These are phyloP conservation scores for Ctenoplectra terminalis DNA, from an alignment of 1,140 invertebrate genomes.

Conservation along the genomic window DNA sequence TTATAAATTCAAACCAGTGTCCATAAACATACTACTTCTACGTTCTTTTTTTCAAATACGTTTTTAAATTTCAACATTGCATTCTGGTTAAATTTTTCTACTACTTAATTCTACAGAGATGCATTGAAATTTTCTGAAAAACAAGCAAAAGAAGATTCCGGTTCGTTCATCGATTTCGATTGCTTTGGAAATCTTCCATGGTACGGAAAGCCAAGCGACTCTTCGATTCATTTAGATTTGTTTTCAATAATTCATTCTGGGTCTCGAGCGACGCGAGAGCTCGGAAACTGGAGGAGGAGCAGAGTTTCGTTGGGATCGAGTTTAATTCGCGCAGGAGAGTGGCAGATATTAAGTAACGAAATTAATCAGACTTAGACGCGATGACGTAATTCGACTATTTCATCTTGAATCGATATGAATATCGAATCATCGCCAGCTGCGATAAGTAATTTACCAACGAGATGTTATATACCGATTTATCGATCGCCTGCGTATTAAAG, in stretches of 20 bases:
- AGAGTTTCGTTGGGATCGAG: slow-evolving; percentile 14
- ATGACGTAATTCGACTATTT: slow-evolving; percentile 25
- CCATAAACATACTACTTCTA: too few relatives aligned
- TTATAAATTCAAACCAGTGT: too few relatives aligned
- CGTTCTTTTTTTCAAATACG: too few relatives aligned
- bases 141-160: background rate
- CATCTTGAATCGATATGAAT: slow-evolving; percentile 11
- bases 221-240: slow-evolving; percentile 32
- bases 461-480: background rate
- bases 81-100: too few relatives aligned
- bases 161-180: slow-evolving; percentile 2
- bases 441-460: slow-evolving; percentile 7
- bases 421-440: slow-evolving; percentile 35
- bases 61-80: too few relatives aligned
- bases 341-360: slow-evolving; percentile 48
- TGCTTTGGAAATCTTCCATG: background rate
- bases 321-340: slow-evolving; percentile 37
- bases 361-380: slow-evolving; percentile 48
- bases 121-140: background rate
- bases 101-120: background rate
- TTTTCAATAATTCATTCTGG: slow-evolving; percentile 34
- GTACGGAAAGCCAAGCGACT: too few relatives aligned
- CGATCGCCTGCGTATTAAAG: background rate
- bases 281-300: background rate
- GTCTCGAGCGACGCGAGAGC: background rate